Evolutionary conservation across 2,797 vertebrate species (phyloP), one percentile per base, ranked within the genome.

Genomic region (Lagodon rhomboides): DNA sequence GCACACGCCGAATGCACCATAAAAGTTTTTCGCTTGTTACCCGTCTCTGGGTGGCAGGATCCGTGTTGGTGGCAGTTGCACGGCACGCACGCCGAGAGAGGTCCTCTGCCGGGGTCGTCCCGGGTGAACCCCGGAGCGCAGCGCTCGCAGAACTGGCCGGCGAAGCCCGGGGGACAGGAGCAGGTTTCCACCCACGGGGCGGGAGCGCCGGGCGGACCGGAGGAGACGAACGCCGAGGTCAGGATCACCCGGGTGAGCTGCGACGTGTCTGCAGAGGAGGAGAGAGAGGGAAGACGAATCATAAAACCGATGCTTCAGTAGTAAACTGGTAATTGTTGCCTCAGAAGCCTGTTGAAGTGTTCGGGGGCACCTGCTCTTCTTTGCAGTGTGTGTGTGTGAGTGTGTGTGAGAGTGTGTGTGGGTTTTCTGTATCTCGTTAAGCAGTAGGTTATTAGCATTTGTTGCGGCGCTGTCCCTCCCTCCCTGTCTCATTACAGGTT

Each of bases 61-160:
- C 97, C 98, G 0, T 99, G 98, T 67, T 94, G 94, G 89, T 97
- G 96, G 93, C 98, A 99, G 93, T 92, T 72, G 65, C 98, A 99
- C 20, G 95, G 96, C 73, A 98, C 85, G 0, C 98, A 99, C 69
- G 51, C 70, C 41, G 92, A 53, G 0, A 97, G 92, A 3, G 95
- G 90, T 2, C 96, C 91, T 0, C 93, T 89, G 0, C 62, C 77
- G 0, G 95, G 93, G 0, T 82, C 85, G 66, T 97, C 95, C 46
- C 96, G 78, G 79, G 95, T 98, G 93, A 96, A 98, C 43, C 96
- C 96, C 0, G 92, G 91, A 0, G 95, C 90, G 0, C 98, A 99
- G 17, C 75, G 90, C 89, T 98, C 96, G 38, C 97, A 99, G 86
- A 97, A 97, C 81, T 95, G 97, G 17, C 98, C 97, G 0, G 18